These are phyloP conservation scores for Piaya cayana DNA, from an alignment of 2,113 vertebrate genomes.

Conservation along the genomic window DNA sequence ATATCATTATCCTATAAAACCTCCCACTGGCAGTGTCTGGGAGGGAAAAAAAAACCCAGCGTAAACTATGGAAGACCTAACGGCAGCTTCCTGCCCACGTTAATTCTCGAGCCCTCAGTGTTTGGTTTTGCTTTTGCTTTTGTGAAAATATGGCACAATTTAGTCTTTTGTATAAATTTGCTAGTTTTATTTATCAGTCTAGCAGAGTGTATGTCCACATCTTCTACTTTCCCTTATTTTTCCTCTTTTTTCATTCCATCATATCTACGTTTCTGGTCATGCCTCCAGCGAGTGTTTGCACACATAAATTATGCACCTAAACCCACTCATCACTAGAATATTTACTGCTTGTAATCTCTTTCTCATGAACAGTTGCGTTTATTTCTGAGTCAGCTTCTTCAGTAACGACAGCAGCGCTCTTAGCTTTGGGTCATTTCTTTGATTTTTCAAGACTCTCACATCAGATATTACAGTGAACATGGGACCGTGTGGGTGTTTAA, in stretches of 20 bases:
- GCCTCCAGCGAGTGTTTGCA: conserved; percentile 53
- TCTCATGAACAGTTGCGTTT: conserved; percentile 64
- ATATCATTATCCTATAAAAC: conserved; percentile 68
- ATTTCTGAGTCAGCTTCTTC: conserved; percentile 54
- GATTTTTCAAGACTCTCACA: conserved; percentile 40
- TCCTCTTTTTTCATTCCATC: conserved; percentile 8
- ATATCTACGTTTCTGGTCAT: conserved; percentile 54
- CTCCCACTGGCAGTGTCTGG: conserved; percentile 65
- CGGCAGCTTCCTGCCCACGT: conserved; percentile 50
- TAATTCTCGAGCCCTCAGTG: conserved; percentile 40
- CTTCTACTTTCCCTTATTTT: conserved; percentile 25
- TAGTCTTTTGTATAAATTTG: conserved; percentile 32
- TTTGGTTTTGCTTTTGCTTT: conserved; percentile 56
- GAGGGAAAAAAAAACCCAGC: conserved; percentile 54
- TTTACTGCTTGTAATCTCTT: conserved; percentile 69
- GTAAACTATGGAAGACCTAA: conserved; percentile 58
- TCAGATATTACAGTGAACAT: conserved; percentile 13
- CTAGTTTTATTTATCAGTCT: conserved; percentile 38
- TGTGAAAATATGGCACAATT: conserved; percentile 53
- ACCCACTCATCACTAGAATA: conserved; percentile 60
- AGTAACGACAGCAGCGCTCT: conserved; percentile 17
- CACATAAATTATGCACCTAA: conserved; percentile 66
- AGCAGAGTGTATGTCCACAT: conserved; percentile 8
- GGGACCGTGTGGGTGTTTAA: background rate
- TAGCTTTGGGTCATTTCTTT: conserved; percentile 41